A percentile compares a stretch with the other conserved stretches of the same genome.
Evolutionary conservation across 2,113 vertebrate genomes (phyloP).

Genomic region (Gallinago media): DNA sequence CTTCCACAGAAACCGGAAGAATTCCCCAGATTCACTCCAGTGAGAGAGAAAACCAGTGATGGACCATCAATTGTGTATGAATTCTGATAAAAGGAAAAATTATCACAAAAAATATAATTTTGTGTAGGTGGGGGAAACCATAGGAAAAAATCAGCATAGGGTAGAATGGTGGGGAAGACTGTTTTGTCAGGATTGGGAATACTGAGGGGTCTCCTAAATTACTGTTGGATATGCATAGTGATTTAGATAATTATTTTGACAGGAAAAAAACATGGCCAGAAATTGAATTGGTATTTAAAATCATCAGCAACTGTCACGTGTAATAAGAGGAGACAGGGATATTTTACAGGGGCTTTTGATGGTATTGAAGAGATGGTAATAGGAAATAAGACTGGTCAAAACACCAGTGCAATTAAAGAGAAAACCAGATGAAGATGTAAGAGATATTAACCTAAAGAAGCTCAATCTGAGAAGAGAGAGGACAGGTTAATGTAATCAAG

Average conservation of each 20-base stretch:
- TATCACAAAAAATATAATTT: neutral
- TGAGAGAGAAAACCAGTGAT: neutral
- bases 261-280: neutral
- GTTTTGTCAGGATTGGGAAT: neutral
- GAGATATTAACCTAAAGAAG: neutral
- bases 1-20: neutral
- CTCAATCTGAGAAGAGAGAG: neutral
- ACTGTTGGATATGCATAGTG: neutral
- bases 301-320: neutral
- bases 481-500: neutral
- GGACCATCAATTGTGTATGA: neutral
- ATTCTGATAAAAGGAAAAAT: neutral
- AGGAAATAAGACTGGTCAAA: neutral
- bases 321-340: neutral
- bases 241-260: neutral
- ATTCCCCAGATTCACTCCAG: neutral
- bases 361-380: neutral
- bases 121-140: neutral
- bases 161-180: neutral
- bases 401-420: neutral
- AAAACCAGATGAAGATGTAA: neutral
- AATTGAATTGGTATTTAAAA: neutral
- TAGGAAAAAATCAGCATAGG: fast-evolving
- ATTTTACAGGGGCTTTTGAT: neutral
- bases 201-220: neutral